A percentile compares a stretch with the other conserved stretches of the same genome.
Conservation (phyloP, 2,888 invertebrate genomes). For the Elmis aenea region DNA sequence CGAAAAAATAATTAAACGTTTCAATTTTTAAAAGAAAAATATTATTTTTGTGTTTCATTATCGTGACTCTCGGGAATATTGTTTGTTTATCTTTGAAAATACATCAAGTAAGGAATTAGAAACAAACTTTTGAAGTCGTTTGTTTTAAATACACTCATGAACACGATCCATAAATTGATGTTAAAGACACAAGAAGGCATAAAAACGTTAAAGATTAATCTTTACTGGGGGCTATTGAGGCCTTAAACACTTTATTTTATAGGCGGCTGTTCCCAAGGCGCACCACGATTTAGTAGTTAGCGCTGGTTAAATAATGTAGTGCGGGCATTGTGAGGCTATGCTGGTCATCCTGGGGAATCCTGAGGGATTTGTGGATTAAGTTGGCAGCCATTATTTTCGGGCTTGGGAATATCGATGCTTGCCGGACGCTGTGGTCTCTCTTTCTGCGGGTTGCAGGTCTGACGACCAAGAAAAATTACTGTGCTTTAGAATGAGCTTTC, state of each 20-base stretch:
- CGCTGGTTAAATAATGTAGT: conserved; percentile 47
- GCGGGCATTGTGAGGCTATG: conserved; percentile 41
- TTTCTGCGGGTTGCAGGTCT: conserved; percentile 18
- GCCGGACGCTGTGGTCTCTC: conserved; percentile 32
- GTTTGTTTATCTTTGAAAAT: too few relatives aligned
- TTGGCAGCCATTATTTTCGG: conserved; percentile 43
- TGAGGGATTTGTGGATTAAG: conserved; percentile 44
- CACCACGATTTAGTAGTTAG: conserved; percentile 45
- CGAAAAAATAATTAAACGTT: too few relatives aligned
- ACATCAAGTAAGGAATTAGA: too few relatives aligned
- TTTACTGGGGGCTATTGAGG: conserved; percentile 20
- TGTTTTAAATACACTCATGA: too few relatives aligned
- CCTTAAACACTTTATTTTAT: conserved; percentile 33
- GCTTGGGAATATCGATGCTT: conserved; percentile 36
- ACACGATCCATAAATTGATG: not conserved
- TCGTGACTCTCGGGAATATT: too few relatives aligned
- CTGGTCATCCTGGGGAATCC: conserved; percentile 41
- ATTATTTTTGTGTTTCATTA: too few relatives aligned
- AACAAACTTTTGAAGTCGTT: too few relatives aligned
- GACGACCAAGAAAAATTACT: conserved; percentile 19
- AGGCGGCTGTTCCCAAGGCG: conserved; percentile 31
- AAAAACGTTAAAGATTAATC: conserved; percentile 21
- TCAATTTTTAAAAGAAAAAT: too few relatives aligned
- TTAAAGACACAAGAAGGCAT: conserved; percentile 6
- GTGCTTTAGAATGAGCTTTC: conserved; percentile 13